A percentile compares a stretch with the other conserved stretches of the same genome.
Conservation (phyloP, 1,140 invertebrate genomes). For the Brachionus paranguensis region DNA sequence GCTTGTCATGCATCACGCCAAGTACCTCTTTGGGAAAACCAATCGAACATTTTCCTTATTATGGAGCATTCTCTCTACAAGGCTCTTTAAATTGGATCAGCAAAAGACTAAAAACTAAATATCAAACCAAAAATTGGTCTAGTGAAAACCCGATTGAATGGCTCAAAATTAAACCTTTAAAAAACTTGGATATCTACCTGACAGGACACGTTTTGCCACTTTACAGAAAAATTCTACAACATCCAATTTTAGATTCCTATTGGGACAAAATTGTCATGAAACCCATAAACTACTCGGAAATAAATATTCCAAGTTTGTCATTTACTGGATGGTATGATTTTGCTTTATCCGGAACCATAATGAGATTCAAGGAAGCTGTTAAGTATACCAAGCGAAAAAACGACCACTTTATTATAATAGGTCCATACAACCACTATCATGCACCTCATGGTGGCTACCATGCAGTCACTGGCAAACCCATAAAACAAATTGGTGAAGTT, state of each 20-base stretch:
- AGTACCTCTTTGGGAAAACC: not conserved
- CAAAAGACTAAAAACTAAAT: not conserved
- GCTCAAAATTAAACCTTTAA: not conserved
- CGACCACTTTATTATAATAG: not conserved
- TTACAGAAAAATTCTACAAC: conserved; percentile 2
- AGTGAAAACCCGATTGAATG: not conserved
- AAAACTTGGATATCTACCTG: not conserved
- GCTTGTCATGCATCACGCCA: not conserved
- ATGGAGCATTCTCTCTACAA: not conserved
- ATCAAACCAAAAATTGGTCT: not conserved
- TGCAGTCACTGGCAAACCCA: not conserved
- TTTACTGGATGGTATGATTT: conserved; percentile 34
- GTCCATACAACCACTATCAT: not conserved
- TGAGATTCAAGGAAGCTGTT: not conserved
- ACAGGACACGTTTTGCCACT: not conserved
- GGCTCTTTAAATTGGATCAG: not conserved
- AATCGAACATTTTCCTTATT: not conserved
- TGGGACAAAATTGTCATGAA: not conserved
- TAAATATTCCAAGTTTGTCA: not conserved
- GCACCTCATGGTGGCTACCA: conserved; percentile 12
- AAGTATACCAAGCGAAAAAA: not conserved
- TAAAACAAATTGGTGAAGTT: conserved; percentile 4
- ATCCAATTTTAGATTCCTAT: not conserved
- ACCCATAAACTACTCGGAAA: not conserved
- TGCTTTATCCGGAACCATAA: not conserved